Conservation (phyloP, 1,140 invertebrate species). For the Oedothorax gibbosus region DNA sequence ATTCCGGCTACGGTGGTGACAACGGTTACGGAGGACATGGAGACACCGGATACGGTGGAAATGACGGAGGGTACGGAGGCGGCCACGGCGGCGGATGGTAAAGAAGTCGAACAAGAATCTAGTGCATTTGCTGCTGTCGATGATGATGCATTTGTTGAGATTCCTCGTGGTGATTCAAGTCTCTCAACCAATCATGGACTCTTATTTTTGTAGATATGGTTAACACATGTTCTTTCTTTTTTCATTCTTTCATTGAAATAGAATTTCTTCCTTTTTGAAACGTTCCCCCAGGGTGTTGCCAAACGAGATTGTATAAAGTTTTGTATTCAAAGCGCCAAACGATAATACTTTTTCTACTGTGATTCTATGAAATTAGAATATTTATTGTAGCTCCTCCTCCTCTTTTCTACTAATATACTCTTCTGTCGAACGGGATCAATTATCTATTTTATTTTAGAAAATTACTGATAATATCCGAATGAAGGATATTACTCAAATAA, state of each 20-base stretch:
- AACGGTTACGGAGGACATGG: not conserved
- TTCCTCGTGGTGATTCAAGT: not conserved
- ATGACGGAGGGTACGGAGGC: constrained; percentile 20
- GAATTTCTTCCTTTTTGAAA: constrained; percentile 6
- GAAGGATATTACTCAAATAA: constrained; percentile 40
- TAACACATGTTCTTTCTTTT: not conserved
- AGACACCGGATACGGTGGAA: constrained; percentile 12
- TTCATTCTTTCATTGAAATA: constrained; percentile 16
- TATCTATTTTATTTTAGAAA: too few species aligned
- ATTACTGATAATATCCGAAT: constrained; percentile 35
- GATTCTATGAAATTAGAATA: too few species aligned
- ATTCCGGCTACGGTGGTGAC: constrained; percentile 5
- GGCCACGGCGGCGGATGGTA: constrained; percentile 49
- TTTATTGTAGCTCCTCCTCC: too few species aligned
- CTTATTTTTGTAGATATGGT: constrained; percentile 51
- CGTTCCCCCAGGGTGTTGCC: constrained; percentile 1
- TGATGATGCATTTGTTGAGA: constrained; percentile 8
- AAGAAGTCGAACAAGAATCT: constrained; percentile 11
- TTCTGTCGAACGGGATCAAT: too few species aligned
- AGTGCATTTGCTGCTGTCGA: not conserved
- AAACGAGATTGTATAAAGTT: not conserved
- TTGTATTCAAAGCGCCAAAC: too few species aligned
- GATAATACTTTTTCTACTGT: too few species aligned
- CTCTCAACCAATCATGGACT: constrained; percentile 41
- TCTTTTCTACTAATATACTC: too few species aligned